Conservation (phyloP, 2,888 invertebrate species). For the Agrilus biguttatus region DNA sequence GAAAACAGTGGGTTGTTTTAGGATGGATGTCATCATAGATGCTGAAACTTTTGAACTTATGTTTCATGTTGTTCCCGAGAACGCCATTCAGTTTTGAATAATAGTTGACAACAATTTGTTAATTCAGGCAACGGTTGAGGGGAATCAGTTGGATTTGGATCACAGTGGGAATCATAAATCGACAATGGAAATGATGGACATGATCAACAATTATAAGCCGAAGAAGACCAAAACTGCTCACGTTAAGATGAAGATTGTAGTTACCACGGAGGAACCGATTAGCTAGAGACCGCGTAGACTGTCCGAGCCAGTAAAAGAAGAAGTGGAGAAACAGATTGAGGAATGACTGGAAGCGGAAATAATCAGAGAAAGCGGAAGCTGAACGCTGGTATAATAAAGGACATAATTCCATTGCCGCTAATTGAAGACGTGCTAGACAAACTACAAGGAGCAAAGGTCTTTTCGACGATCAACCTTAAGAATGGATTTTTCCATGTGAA, state of each 20-base stretch:
- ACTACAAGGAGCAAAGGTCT: too few relatives aligned
- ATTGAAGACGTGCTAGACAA: too few relatives aligned
- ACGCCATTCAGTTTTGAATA: slow-evolving; percentile 2
- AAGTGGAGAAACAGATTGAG: slow-evolving; percentile 1
- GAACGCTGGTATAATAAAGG: too few relatives aligned
- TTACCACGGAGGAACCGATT: not conserved
- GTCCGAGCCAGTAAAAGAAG: not conserved
- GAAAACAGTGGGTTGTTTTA: slow-evolving; percentile 4
- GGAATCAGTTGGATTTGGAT: not conserved
- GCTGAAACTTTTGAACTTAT: not conserved
- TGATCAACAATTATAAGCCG: not conserved
- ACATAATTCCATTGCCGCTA: too few relatives aligned
- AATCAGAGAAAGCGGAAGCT: slow-evolving; percentile 2
- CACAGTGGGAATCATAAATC: not conserved
- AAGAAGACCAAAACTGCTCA: not conserved
- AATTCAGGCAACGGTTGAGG: not conserved
- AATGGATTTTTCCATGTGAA: too few relatives aligned
- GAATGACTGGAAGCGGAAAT: not conserved
- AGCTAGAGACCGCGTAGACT: too few relatives aligned
- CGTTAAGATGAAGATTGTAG: slow-evolving; percentile 1
- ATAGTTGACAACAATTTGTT: slow-evolving; percentile 4
- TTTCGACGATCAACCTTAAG: too few relatives aligned
- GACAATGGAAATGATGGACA: not conserved
- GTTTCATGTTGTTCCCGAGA: slow-evolving; percentile 5
- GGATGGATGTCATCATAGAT: not conserved